These are phyloP conservation scores for Pterobdella sp. DNA, from an alignment of 2,888 invertebrate species.

Conservation along the genomic window DNA sequence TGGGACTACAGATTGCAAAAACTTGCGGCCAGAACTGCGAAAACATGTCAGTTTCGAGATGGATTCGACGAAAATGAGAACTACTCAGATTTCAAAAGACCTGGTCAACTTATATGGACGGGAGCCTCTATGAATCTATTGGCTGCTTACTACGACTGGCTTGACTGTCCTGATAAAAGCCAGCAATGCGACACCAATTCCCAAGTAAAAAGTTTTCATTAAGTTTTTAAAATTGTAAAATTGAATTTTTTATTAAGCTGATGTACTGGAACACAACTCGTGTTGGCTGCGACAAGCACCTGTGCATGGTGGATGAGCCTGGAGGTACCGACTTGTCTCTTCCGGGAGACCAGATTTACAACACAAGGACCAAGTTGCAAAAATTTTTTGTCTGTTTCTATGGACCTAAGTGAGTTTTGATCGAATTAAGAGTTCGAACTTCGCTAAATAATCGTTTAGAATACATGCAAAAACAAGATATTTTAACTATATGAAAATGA, in stretches of 20 bases:
- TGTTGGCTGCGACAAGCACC: background rate
- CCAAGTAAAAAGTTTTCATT: background rate
- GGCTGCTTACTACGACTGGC: background rate
- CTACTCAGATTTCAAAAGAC: background rate
- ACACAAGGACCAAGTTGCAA: background rate
- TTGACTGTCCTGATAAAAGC: background rate
- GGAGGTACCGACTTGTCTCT: background rate
- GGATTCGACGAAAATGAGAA: background rate
- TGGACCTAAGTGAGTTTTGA: background rate
- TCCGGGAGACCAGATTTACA: background rate
- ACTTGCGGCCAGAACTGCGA: background rate
- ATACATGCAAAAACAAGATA: too few species aligned
- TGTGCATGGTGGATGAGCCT: background rate
- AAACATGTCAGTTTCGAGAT: background rate
- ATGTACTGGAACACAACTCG: conserved; percentile 2
- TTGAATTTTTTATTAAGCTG: background rate
- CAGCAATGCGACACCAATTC: background rate
- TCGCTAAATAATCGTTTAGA: too few species aligned
- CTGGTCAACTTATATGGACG: background rate
- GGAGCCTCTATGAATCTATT: background rate
- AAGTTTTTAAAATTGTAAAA: background rate
- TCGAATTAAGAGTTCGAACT: too few species aligned
- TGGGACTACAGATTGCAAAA: conserved; percentile 1
- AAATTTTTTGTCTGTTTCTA: background rate
- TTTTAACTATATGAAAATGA: too few species aligned